These are phyloP conservation scores for Sphaerophoria taeniata DNA, from an alignment of 2,888 invertebrate species.

Conservation along the genomic window DNA sequence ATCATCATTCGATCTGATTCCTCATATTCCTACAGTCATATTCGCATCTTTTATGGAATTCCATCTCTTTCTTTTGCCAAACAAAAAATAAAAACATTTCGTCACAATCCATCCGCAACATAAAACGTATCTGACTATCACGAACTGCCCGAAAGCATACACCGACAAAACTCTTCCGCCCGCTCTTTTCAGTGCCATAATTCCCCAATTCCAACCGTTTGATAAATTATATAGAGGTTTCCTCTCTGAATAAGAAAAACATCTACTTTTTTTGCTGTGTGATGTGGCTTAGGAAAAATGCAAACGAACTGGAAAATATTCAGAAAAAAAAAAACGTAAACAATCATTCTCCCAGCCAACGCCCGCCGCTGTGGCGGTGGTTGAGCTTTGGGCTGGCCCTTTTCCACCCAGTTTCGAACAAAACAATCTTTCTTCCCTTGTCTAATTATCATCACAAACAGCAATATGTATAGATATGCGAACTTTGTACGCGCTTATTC, in stretches of 20 bases:
- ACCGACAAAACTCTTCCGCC: no score
- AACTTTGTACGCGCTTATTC: slow-evolving; percentile 28
- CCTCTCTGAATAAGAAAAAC: neutral
- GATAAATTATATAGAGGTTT: neutral
- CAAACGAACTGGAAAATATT: neutral
- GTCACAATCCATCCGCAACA: slow-evolving; percentile 42
- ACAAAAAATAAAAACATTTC: slow-evolving; percentile 33
- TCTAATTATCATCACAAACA: slow-evolving; percentile 26
- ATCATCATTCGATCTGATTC: slow-evolving; percentile 30
- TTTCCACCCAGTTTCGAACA: slow-evolving; percentile 30
- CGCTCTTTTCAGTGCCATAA: neutral
- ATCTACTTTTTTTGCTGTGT: neutral
- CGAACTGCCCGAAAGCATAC: neutral
- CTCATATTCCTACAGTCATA: slow-evolving; percentile 28
- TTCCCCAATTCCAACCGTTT: neutral
- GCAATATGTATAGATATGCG: slow-evolving; percentile 1
- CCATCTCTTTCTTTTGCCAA: neutral
- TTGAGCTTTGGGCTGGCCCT: slow-evolving; percentile 38
- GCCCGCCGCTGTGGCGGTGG: slow-evolving; percentile 48
- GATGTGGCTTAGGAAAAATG: neutral
- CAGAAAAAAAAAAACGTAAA: slow-evolving; percentile 55
- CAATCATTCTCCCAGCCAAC: slow-evolving; percentile 63
- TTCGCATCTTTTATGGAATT: slow-evolving; percentile 23
- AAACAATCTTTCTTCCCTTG: slow-evolving; percentile 23
- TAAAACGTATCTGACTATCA: slow-evolving; percentile 33